Evolutionary conservation across 2,113 vertebrate genomes (phyloP), one percentile per base, ranked within the genome.

Genomic region (Pampusana beccarii): DNA sequence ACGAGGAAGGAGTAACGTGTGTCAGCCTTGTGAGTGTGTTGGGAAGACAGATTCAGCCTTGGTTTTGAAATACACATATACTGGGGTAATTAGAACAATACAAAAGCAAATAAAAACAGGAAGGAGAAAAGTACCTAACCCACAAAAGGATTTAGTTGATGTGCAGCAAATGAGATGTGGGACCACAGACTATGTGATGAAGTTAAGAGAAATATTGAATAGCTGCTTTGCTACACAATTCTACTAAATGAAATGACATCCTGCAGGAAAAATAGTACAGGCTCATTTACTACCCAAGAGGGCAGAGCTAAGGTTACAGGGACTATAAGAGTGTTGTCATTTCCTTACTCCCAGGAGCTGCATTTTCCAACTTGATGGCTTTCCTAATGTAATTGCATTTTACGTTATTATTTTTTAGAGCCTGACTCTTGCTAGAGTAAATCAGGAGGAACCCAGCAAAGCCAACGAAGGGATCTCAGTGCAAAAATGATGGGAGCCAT

Each of bases 151-250:
- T 92, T 94, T 87, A 46, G 88, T 69, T 95, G 91, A 87, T 96
- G 91, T 93, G 91, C 88, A 94, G 86, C 95, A 96, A 95, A 96
- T 95, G 95, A 97, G 96, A 92, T 94, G 66, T 62, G 95, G 95
- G 92, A 89, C 92, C 95, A 89, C 92, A 94, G 83, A 53, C 58
- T 92, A 75, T 0, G 18, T 72, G 83, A 75, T 75, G 86, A 93
- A 94, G 90, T 91, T 85, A 65, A 89, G 67, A 95, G 87, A 72
- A 96, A 87, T 96, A 96, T 65, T 91, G 83, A 96, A 61, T 80
- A 92, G 86, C 83, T 96, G 86, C 93, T 93, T 94, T 94, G 95
- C 88, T 91, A 19, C 86, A 66, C 88, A 87, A 34, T 50, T 77
- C 62, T 79, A 44, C 54, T 92, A 79, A 96, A 94, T 95, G 93